A percentile compares a stretch with the other conserved stretches of the same genome.
phyloP scores from a whole-genome alignment of 2,888 invertebrate genomes.

The Nomada ruficornis region DNA sequence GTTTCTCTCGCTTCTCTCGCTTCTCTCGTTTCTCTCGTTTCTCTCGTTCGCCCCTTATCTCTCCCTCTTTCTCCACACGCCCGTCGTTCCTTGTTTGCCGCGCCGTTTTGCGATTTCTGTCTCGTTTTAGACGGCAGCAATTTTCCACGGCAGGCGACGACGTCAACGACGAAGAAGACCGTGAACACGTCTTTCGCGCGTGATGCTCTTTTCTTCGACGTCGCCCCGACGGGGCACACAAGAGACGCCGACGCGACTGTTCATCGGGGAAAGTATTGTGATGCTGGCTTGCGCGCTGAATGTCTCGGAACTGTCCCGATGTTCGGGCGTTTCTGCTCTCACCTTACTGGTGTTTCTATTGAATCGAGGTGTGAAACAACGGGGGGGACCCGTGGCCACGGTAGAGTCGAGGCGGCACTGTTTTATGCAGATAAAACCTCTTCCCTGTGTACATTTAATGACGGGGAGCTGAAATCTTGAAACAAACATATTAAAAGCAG shows the following conservation, averaged over 20 bases:
- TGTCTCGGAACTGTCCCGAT: too few relatives aligned
- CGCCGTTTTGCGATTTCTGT: background rate
- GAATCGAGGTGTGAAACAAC: too few relatives aligned
- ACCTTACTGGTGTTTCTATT: too few relatives aligned
- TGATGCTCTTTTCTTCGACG: conserved; percentile 5
- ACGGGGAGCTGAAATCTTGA: too few relatives aligned
- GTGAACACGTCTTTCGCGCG: conserved; percentile 44
- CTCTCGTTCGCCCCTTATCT: too few relatives aligned
- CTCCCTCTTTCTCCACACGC: background rate
- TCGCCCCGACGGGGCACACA: conserved; percentile 11
- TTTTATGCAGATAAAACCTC: too few relatives aligned
- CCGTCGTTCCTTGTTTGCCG: background rate
- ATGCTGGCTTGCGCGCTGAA: background rate
- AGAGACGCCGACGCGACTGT: conserved; percentile 26
- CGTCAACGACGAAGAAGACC: conserved; percentile 3
- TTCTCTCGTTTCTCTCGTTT: background rate
- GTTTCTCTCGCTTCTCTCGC: background rate
- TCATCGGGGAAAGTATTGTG: conserved; percentile 21
- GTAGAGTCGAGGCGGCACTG: too few relatives aligned
- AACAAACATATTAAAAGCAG: too few relatives aligned
- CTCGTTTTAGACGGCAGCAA: background rate
- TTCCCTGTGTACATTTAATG: too few relatives aligned
- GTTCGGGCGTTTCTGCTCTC: too few relatives aligned
- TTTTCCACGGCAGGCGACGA: conserved; percentile 9
- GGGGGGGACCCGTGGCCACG: too few relatives aligned